Base-by-base conservation (phyloP, 2,888 invertebrate genomes). In the Hydrotaea cyrtoneurina region DNA sequence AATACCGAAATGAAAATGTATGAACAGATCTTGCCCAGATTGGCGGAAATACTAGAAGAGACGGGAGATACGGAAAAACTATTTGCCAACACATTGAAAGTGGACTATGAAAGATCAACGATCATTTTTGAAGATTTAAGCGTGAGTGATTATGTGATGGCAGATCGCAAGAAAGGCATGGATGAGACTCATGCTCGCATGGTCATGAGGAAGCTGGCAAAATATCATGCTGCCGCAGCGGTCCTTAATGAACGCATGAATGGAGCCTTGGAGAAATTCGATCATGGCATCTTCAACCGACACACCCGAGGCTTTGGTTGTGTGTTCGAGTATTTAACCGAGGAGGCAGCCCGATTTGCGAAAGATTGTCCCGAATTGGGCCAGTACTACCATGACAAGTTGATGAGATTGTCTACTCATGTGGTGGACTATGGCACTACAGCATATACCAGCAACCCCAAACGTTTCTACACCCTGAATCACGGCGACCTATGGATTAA, bases 171-270 rank as follows among this genome's bases (percentile, higher is more conserved):
- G 19, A 82, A 74, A 1, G 92, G 92, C 2, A 88, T 93, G 53
- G 93, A 94, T 80, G 71, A 93, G 74, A 88, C 89, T 0, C 93
- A 93, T 78, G 86, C 92, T 0, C 90, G 89, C 80, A 3, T 93
- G 57, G 89, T 91, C 0, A 80, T 93, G 0, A 88, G 89, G 2
- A 90, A 93, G 10, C 84, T 94, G 86, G 93, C 94, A 0, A 92
- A 92, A 86, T 93, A 94, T 87, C 94, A 94, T 87, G 93, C 93
- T 0, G 88, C 93, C 0, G 93, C 93, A 0, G 91, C 93, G 0
- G 93, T 92, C 2, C 87, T 92, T 43, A 93, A 93, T 79, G 89
- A 91, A 23, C 91, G 89, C 0, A 86, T 89, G 8, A 88, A 89
- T 0, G 90, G 89, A 0, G 69, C 85, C 0, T 84, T 88, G 19